Base-by-base conservation (phyloP, 1,140 invertebrate genomes). In the Cyclargus thomasi region DNA sequence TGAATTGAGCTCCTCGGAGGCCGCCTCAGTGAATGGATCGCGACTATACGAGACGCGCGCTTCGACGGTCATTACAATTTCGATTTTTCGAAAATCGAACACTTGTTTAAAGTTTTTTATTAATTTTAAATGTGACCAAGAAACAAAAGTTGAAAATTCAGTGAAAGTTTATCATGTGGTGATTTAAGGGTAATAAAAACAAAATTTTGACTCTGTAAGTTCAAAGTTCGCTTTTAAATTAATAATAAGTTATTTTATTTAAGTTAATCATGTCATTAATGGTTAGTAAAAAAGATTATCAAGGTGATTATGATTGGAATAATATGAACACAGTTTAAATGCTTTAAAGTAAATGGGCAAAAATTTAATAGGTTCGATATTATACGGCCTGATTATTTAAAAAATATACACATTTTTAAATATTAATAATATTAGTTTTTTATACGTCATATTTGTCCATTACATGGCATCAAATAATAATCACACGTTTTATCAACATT, bases 11-110 rank as follows among this genome's bases (percentile, higher is more conserved):
- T 47, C 39, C 39, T 47, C 39, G 8, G 10, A 21, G 55, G 10
- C 55, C 55, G 20, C 10, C 20, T 59, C 55, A 59, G 55, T 59
- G 55, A 59, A 59, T 59, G 55, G 55, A 59, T 20, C 20, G 55
- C 18, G 17, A 59, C 7, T 21, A 21, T 8, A 20, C 55, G 55
- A 59, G 55, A 18, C 18, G 55, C 55, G 55, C 55, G 55, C 55
- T 21, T 20, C 2, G 18, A 59, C 55, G 18, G 55, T 4, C 17
- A 20, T 0, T 47, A 14, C 6, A 8, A 16, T 47, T 47, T 47
- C 39, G 39, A 47, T 47, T 47, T 14, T 47, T 47, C 10, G 36
- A 47, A 47, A 47, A 47, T 47, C 36, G 36, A 47, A 47, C 14
- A 2, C 36, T 47, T 47, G 39, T 8, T 39, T 23, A 2, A 23